Conservation (phyloP, 2,888 invertebrate species). For the Synergus gifuensis region DNA sequence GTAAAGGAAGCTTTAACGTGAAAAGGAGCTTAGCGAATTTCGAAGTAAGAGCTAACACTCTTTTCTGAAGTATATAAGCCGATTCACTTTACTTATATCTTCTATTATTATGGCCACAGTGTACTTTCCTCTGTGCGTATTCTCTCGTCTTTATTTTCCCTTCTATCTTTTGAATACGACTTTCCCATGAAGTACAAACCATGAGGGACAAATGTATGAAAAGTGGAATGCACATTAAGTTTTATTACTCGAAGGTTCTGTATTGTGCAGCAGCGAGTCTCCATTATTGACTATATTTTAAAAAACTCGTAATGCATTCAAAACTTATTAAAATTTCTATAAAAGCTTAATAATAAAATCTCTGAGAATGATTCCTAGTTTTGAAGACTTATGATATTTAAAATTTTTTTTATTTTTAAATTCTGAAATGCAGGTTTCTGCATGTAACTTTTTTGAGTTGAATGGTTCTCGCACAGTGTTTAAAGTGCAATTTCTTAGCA, state of each 20-base stretch:
- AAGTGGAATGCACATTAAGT: no score
- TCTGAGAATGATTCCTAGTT: no score
- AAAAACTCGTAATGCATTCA: not conserved
- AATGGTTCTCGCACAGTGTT: not conserved
- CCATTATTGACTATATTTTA: no score
- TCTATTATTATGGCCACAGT: not conserved
- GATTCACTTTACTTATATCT: not conserved
- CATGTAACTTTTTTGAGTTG: no score
- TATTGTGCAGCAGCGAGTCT: no score
- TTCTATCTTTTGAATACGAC: not conserved
- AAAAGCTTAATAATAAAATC: no score
- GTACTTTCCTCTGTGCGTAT: not conserved
- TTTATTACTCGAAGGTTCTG: no score
- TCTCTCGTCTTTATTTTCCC: constrained; percentile 5
- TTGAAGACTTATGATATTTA: no score
- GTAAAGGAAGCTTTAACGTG: constrained; percentile 11
- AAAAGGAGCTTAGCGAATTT: constrained; percentile 30
- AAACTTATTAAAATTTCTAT: no score
- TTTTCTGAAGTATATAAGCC: constrained; percentile 25
- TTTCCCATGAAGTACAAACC: not conserved
- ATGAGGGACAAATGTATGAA: no score
- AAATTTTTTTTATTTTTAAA: no score
- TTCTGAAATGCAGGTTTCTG: no score
- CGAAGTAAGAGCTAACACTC: constrained; percentile 22
- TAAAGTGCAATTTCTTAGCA: constrained; percentile 28